Evolutionary conservation across 2,888 invertebrate species (phyloP).

Genomic region (Tridacna gigas): DNA sequence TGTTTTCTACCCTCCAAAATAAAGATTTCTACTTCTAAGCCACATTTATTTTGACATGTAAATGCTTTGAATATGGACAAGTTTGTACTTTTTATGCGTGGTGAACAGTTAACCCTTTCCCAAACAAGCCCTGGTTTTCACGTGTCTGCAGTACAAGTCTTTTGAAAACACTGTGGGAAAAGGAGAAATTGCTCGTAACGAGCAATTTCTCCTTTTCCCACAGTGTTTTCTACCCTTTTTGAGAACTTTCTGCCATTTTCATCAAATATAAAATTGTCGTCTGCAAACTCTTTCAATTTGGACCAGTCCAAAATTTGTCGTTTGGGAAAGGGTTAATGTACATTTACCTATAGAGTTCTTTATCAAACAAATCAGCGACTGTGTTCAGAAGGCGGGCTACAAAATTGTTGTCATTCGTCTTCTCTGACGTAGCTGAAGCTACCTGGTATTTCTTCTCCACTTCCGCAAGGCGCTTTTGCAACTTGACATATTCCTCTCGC

Average conservation of each 20-base stretch:
- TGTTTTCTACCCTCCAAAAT: no score
- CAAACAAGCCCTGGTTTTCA: no score
- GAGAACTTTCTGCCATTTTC: no score
- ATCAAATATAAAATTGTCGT: no score
- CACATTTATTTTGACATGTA: no score
- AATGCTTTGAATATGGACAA: no score
- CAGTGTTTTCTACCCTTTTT: neutral
- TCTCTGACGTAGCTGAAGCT: constrained; percentile 88
- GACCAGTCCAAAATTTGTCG: neutral
- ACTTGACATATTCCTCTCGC: constrained; percentile 95
- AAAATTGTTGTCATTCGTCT: constrained; percentile 89
- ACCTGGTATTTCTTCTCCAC: constrained; percentile 94
- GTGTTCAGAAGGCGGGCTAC: constrained; percentile 93
- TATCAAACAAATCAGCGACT: constrained; percentile 92
- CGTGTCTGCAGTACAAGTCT: neutral
- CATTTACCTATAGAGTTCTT: constrained; percentile 87
- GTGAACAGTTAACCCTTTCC: no score
- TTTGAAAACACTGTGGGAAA: neutral
- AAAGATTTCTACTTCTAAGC: no score
- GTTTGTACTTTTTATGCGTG: no score
- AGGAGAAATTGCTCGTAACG: neutral
- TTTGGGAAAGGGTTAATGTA: neutral
- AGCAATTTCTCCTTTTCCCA: neutral
- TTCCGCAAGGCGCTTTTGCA: constrained; percentile 92
- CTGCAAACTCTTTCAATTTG: no score